phyloP scores from a whole-genome alignment of 2,888 invertebrate species.

The Lasioglossum zephyrum region DNA sequence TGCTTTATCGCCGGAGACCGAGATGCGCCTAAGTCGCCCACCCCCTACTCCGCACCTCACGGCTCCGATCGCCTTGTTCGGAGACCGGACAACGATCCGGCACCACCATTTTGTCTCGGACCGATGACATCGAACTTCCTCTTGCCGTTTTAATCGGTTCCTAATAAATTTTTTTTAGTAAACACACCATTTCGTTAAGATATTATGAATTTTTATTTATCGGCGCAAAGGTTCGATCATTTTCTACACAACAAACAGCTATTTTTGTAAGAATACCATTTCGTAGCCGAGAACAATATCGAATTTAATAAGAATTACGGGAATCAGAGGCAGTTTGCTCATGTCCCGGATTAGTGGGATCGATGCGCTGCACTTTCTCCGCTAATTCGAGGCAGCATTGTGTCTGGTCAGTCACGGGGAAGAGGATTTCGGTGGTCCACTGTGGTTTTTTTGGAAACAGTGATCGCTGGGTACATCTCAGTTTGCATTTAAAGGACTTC shows the following conservation, averaged over 20 bases:
- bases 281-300: background rate
- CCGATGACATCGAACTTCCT: conserved; percentile 40
- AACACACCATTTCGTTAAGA: background rate
- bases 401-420: background rate
- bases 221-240: too few relatives aligned
- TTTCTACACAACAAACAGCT: too few relatives aligned
- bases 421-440: background rate
- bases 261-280: background rate
- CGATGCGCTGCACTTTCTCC: background rate
- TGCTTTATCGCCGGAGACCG: conserved; percentile 81
- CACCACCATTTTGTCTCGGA: conserved; percentile 52
- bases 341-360: background rate
- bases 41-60: conserved; percentile 30
- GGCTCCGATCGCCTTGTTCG: conserved; percentile 69
- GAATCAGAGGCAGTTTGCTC: background rate
- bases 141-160: too few relatives aligned
- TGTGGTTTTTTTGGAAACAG: background rate
- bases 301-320: background rate
- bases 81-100: conserved; percentile 55
- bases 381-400: background rate
- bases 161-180: too few relatives aligned
- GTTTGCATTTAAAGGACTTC: conserved; percentile 43
- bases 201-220: too few relatives aligned
- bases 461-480: conserved; percentile 33
- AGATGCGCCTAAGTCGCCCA: conserved; percentile 67